These are phyloP conservation scores for Podargus strigoides DNA, from an alignment of 2,797 vertebrate species.

Conservation along the genomic window DNA sequence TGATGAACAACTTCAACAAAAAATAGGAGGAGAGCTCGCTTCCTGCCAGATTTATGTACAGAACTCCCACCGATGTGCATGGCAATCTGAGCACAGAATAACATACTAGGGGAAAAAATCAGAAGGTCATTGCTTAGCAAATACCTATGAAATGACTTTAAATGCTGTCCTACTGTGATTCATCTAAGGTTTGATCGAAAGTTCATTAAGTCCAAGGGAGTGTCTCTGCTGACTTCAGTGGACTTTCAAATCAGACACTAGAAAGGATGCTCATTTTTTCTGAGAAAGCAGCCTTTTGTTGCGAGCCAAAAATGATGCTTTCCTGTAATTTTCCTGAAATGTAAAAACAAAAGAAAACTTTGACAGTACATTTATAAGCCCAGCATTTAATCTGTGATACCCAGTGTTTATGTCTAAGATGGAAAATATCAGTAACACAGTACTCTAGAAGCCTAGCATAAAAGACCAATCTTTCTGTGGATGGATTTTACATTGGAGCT, in stretches of 20 bases:
- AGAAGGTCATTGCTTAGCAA: not conserved
- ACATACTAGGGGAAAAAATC: not conserved
- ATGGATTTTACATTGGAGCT: not conserved
- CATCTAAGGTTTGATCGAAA: not conserved
- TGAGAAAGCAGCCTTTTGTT: not conserved
- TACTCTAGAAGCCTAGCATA: not conserved
- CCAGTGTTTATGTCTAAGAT: not conserved
- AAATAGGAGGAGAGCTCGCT: not conserved
- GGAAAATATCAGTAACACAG: not conserved
- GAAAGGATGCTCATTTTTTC: not conserved
- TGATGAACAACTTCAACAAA: not conserved
- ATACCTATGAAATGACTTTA: not conserved
- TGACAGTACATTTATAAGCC: not conserved
- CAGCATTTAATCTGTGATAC: not conserved
- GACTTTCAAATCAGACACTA: not conserved
- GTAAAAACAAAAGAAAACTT: not conserved
- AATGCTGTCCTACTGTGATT: not conserved
- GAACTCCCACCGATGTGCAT: not conserved
- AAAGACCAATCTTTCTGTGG: not conserved
- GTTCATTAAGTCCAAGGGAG: not conserved
- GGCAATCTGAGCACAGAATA: not conserved
- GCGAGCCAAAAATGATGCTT: not conserved
- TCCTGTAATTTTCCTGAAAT: not conserved
- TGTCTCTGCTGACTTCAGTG: not conserved
- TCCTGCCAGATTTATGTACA: not conserved